These are phyloP conservation scores for Melolontha melolontha DNA, from an alignment of 2,888 invertebrate genomes.

Conservation along the genomic window DNA sequence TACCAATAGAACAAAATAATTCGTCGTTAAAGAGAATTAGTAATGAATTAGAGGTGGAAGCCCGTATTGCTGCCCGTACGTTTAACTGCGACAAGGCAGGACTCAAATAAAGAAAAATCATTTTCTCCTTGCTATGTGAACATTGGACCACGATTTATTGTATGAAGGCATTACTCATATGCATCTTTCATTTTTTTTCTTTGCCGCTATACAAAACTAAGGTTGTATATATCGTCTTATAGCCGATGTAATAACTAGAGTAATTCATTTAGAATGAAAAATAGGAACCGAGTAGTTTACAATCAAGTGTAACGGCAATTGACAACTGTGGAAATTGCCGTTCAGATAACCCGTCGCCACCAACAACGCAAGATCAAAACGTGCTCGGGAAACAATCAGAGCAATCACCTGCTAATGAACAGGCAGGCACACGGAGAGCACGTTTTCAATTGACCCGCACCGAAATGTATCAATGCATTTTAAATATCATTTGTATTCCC, in stretches of 20 bases:
- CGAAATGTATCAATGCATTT: conserved; percentile 33
- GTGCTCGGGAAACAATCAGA: conserved; percentile 34
- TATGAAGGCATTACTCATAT: no score
- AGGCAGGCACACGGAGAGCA: conserved; percentile 7
- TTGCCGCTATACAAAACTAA: no score
- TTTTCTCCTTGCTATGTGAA: no score
- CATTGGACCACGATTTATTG: no score
- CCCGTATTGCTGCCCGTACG: no score
- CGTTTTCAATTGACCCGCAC: conserved; percentile 38
- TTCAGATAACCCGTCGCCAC: conserved; percentile 15
- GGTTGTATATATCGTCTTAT: no score
- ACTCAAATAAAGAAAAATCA: no score
- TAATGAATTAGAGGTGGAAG: no score
- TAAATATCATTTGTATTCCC: conserved; percentile 39
- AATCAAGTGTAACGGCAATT: conserved; percentile 11
- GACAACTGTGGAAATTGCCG: conserved; percentile 35
- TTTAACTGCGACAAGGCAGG: no score
- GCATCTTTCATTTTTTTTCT: no score
- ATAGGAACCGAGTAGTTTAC: conserved; percentile 4
- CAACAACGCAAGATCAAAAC: conserved; percentile 23
- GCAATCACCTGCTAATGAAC: conserved; percentile 39
- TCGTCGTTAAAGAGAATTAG: no score
- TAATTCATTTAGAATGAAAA: background rate
- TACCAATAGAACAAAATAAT: no score
- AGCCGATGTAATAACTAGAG: background rate